phyloP scores from a whole-genome alignment of 2,113 vertebrate genomes.

The Psammodynastes pulverulentus region DNA sequence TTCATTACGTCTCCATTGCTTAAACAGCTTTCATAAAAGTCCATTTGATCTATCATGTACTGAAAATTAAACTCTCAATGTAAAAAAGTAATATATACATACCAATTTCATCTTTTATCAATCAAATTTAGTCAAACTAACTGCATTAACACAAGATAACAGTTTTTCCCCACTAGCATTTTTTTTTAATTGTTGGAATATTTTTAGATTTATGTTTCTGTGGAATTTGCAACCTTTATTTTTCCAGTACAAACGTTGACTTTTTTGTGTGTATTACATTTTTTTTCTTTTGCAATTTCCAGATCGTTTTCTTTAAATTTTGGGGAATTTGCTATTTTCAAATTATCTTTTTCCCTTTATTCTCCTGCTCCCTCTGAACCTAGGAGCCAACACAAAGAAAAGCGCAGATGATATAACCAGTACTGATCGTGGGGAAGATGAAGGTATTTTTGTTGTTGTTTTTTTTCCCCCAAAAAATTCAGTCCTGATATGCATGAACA shows the following conservation, averaged over 20 bases:
- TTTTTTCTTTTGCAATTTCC: slow-evolving; percentile 55
- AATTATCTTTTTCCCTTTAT: slow-evolving; percentile 80
- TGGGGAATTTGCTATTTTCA: slow-evolving; percentile 74
- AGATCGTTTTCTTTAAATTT: slow-evolving; percentile 58
- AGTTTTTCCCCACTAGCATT: slow-evolving; percentile 54
- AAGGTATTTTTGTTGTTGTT: slow-evolving; percentile 83
- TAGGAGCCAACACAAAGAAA: slow-evolving; percentile 88
- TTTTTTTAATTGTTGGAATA: slow-evolving; percentile 57
- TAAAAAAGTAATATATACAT: slow-evolving; percentile 7
- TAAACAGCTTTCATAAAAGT: not conserved
- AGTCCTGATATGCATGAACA: slow-evolving; percentile 80
- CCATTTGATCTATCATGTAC: not conserved
- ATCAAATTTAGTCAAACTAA: slow-evolving; percentile 57
- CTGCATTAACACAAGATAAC: slow-evolving; percentile 52
- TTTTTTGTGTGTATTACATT: slow-evolving; percentile 62
- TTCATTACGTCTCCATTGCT: not conserved
- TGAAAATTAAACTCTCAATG: not conserved
- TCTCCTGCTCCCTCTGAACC: slow-evolving; percentile 77
- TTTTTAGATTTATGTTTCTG: slow-evolving; percentile 67
- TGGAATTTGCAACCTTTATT: slow-evolving; percentile 65
- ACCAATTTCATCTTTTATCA: not conserved
- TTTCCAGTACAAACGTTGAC: slow-evolving; percentile 62
- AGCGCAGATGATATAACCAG: slow-evolving; percentile 84
- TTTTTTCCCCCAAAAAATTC: slow-evolving; percentile 60
- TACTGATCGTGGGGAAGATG: slow-evolving; percentile 85